These are phyloP conservation scores for Ctenochaetus hawaiiensis DNA, from an alignment of 2,797 vertebrate genomes.

Conservation along the genomic window DNA sequence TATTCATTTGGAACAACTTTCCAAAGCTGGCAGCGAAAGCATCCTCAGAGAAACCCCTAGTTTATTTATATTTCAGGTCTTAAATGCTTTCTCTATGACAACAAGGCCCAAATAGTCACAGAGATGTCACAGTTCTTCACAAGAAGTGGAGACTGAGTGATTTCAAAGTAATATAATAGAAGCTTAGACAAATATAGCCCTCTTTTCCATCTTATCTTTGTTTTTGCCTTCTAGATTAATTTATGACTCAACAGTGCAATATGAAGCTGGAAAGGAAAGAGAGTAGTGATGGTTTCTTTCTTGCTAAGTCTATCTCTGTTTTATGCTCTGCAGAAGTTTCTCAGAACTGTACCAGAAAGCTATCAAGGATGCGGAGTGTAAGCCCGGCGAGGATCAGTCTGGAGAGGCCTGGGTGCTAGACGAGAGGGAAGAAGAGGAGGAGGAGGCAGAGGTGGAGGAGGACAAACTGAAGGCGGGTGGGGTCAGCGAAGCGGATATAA, in stretches of 20 bases:
- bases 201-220: constrained; percentile 1
- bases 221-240: constrained; percentile 37
- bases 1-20: constrained; percentile 11
- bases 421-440: constrained; percentile 79
- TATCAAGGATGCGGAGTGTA: constrained; percentile 89
- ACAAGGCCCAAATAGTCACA: constrained; percentile 45
- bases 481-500: constrained; percentile 51
- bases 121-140: constrained; percentile 21
- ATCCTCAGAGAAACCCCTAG: constrained; percentile 40
- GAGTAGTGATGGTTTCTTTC: neutral
- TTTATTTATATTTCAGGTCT: constrained; percentile 39
- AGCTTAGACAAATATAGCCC: constrained; percentile 33
- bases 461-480: constrained; percentile 50
- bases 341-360: constrained; percentile 93
- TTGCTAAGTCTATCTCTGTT: constrained; percentile 1
- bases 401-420: constrained; percentile 88
- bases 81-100: constrained; percentile 38
- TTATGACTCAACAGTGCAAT: constrained; percentile 20
- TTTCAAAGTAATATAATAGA: constrained; percentile 36
- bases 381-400: constrained; percentile 82
- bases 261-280: neutral
- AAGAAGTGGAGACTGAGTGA: constrained; percentile 13
- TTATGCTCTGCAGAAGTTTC: constrained; percentile 86
- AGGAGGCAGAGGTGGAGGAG: constrained; percentile 41
- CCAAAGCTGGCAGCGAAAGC: constrained; percentile 27